Conservation (phyloP, 92 coral and sea anemone species). For the Hydrozoanthus gracilis region DNA sequence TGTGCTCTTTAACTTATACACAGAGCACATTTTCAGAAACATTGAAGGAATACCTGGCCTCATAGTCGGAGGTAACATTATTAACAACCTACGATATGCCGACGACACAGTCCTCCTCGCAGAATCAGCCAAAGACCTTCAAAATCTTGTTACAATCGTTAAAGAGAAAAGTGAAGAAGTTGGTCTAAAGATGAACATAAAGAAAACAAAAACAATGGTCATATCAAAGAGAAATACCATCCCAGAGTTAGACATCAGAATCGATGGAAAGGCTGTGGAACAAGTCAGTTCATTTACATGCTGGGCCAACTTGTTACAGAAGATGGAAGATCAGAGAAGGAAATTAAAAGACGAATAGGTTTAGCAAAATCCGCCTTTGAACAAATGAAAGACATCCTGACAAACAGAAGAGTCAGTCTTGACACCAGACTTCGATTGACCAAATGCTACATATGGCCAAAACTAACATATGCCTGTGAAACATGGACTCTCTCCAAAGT, state of each 20-base stretch:
- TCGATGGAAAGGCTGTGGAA: neutral
- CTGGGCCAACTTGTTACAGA: neutral
- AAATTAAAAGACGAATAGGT: neutral
- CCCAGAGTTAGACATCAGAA: neutral
- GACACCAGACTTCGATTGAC: neutral
- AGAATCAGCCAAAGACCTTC: neutral
- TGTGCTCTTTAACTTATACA: neutral
- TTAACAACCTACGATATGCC: neutral
- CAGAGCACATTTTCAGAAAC: neutral
- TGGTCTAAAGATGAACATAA: neutral
- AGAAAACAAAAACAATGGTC: neutral
- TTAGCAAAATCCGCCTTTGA: neutral
- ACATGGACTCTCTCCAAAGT: constrained; percentile 4
- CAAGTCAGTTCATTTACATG: neutral
- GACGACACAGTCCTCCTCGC: neutral
- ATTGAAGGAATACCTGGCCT: neutral
- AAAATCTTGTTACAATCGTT: neutral
- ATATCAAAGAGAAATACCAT: neutral
- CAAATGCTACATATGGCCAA: constrained; percentile 1
- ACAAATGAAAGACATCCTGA: neutral
- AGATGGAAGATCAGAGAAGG: neutral
- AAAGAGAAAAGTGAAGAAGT: neutral
- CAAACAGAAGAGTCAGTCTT: neutral
- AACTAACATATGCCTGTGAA: constrained; percentile 4
- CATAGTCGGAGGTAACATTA: neutral